Evolutionary conservation across 2,888 invertebrate genomes (phyloP), one percentile per base, ranked within the genome.

Genomic region (Macrosiphum euphorbiae): DNA sequence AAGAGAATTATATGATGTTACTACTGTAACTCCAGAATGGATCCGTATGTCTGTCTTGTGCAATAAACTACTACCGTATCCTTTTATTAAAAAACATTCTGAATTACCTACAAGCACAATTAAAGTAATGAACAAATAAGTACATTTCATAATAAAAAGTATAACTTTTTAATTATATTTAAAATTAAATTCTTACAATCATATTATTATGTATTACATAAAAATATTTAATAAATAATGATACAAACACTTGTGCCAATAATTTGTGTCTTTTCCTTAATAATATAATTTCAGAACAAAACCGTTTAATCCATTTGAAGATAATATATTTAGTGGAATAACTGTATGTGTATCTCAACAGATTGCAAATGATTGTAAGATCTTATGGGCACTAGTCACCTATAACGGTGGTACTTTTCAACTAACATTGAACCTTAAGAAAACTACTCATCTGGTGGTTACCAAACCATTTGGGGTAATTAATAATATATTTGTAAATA

Each of bases 1-100:
- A 24, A 97, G 97, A 95, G 99, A 99, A 95, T 97, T 99, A 35
- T 99, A 99, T 96, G 98, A 98, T 96, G 97, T 98, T 94, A 98
- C 99, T 94, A 98, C 98, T 95, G 98, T 99, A 94, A 97, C 97
- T 86, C 97, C 97, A 95, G 97, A 97, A 96, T 99, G 99, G 99
- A 98, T 99, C 94, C 96, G 96, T 61, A 96, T 96, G 94, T 97
- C 97, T 78, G 96, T 96, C 41, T 96, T 96, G 95, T 97, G 97
- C 95, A 96, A 96, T 92, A 96, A 96, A 95, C 95, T 96, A 94
- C 95, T 97, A 94, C 97, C 97, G 97, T 97, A 97, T 96, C 96
- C 96, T 96, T 96, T 95, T 92, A 89, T 44, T 35, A 50, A 87
- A 87, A 87, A 26, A 86, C 91, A 61, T 87, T 88, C 67, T 7